Percentiles rank a stretch among this genome's conserved stretches.
Evolutionary conservation across 2,797 vertebrate genomes (phyloP).

Genomic region (Erethizon dorsatum): DNA sequence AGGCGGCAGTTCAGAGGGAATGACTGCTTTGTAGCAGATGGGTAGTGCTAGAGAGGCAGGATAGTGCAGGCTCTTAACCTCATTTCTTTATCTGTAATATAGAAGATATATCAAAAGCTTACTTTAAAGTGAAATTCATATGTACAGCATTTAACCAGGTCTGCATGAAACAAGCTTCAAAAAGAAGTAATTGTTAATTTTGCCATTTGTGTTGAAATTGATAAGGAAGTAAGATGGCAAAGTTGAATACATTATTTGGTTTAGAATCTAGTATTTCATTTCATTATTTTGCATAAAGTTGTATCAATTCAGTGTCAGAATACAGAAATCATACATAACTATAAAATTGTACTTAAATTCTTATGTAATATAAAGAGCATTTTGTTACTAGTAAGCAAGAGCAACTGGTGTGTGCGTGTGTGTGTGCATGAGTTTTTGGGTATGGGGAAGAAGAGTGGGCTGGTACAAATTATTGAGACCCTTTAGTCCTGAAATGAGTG

Average conservation of each 20-base stretch:
- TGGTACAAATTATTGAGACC: background rate
- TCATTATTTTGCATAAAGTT: constrained; percentile 61
- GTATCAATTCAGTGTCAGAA: constrained; percentile 8
- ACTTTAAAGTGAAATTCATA: background rate
- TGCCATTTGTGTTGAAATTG: background rate
- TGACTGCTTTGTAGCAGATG: background rate
- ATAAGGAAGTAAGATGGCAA: background rate
- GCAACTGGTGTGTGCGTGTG: background rate
- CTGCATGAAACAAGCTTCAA: background rate
- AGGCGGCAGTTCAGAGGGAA: background rate
- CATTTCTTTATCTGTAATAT: background rate
- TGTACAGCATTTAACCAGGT: background rate
- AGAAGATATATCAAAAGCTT: background rate
- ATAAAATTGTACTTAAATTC: background rate
- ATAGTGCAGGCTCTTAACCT: background rate
- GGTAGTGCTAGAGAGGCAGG: background rate
- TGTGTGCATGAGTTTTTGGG: background rate
- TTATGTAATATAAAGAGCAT: background rate
- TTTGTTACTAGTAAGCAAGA: constrained; percentile 42
- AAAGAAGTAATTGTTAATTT: constrained; percentile 38
- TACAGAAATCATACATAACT: background rate
- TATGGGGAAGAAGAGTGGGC: background rate
- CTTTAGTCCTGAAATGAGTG: background rate
- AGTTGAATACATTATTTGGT: constrained; percentile 33
- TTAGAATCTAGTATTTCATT: constrained; percentile 31